Base-by-base conservation (phyloP, 2,113 vertebrate genomes). In the Stegastes partitus region DNA sequence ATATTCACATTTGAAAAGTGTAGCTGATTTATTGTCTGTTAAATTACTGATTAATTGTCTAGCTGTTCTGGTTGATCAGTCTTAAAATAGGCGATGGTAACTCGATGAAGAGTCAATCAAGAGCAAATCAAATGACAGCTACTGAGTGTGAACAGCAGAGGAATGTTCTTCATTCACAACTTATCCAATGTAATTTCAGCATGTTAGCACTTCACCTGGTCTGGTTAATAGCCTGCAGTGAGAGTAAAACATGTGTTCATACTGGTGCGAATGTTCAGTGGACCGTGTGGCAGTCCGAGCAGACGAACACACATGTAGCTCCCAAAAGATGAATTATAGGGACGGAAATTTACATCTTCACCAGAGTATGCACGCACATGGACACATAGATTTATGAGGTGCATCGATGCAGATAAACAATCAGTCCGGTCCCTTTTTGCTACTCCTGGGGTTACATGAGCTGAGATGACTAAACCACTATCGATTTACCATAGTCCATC, bases 401-500 rank as follows among this genome's bases (percentile, higher is more conserved):
- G 34, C 55, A 71, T 70, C 10, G 14, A 69, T 68, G 59, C 71
- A 77, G 62, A 82, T 79, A 81, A 82, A 86, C 62, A 82, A 65
- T 87, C 75, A 47, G 18, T 53, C 56, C 65, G 50, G 50, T 68
- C 61, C 39, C 22, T 11, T 45, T 50, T 64, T 37, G 53, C 55
- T 49, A 1, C 77, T 78, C 83, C 26, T 12, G 68, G 70, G 59
- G 63, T 85, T 87, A 83, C 75, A 66, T 69, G 71, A 91, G 76
- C 86, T 54, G 72, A 73, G 68, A 81, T 83, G 81, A 87, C 86
- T 87, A 57, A 65, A 83, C 58, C 57, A 15, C 68, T 88, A 93
- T 94, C 22, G 91, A 94, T 93, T 91, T 89, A 77, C 77, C 57
- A 50, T 63, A 72, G 73, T 65, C 50, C 83, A 85, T 84, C 81